These are phyloP conservation scores for Austrolebias charrua DNA, from an alignment of 2,797 vertebrate genomes.

Conservation along the genomic window DNA sequence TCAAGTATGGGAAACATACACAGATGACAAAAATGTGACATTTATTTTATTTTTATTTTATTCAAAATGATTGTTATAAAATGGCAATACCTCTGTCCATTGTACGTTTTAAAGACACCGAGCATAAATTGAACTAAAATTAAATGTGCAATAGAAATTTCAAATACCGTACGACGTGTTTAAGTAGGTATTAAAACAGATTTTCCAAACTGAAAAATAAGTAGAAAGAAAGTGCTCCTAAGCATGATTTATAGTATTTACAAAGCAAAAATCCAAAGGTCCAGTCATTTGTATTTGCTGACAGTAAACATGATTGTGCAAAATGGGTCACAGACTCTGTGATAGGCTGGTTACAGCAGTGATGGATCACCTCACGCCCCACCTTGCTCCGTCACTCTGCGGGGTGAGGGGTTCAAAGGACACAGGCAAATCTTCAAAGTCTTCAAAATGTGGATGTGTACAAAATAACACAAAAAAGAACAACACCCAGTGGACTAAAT, in stretches of 20 bases:
- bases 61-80: no score
- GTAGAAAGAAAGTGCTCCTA: constrained; percentile 29
- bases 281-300: constrained; percentile 69
- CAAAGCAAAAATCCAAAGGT: constrained; percentile 56
- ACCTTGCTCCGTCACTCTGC: constrained; percentile 34
- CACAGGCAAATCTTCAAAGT: constrained; percentile 36
- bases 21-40: no score
- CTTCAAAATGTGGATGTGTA: constrained; percentile 2
- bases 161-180: background rate
- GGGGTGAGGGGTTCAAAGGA: constrained; percentile 24
- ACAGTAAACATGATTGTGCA: constrained; percentile 68
- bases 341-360: constrained; percentile 52
- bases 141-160: no score
- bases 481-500: background rate
- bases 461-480: background rate
- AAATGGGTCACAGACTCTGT: constrained; percentile 67
- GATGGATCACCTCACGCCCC: constrained; percentile 67
- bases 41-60: no score
- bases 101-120: no score
- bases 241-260: constrained; percentile 20
- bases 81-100: no score
- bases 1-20: no score
- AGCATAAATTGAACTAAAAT: no score
- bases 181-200: constrained; percentile 20
- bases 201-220: constrained; percentile 19